Base-by-base conservation (phyloP, 2,888 invertebrate genomes). In the Clostera curtula region DNA sequence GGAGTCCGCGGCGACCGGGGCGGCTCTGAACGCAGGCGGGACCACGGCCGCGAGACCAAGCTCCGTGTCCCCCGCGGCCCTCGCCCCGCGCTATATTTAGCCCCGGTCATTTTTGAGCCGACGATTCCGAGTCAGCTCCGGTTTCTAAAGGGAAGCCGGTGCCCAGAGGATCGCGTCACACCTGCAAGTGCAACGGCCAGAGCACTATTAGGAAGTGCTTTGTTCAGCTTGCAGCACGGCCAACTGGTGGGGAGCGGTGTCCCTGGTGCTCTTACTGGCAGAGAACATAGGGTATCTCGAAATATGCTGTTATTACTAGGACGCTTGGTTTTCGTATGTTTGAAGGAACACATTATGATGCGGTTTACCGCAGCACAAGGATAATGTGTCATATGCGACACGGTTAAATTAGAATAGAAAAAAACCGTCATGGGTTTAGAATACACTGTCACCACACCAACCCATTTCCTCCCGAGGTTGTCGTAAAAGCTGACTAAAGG, bases 1-100 rank as follows among this genome's bases (percentile, higher is more conserved):
- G 87, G 87, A 87, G 88, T 88, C 88, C 88, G 88, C 88, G 85
- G 85, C 86, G 86, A 86, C 87, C 86, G 84, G 79, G 86, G 87
- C 87, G 87, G 87, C 88, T 88, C 88, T 88, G 87, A 52, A 53
- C 60, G 61, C 54, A 43, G 54, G 49, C 52, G 50, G 45, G 47
- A 46, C 46, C 42, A 43, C 49, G 47, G 48, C 52, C 50, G 42
- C 48, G 48, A 40, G 36, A 38, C 17, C 39, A 29, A 40, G 37
- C 43, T 46, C 40, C 29, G 35, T 37, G 31, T 32, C 21, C 41
- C 40, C 31, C 40, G 29, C 16, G 51, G 13, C 24, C 29, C 39
- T 25, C 40, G 43, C 42, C 44, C 41, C 44, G 46, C 39, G 57
- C 51, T 76, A 77, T 68, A 72, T 76, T 69, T 76, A 77, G 73